Percentiles rank a stretch among this genome's conserved stretches.
These are phyloP conservation scores for Anastatus disparis DNA, from an alignment of 1,140 invertebrate species.

Conservation along the genomic window DNA sequence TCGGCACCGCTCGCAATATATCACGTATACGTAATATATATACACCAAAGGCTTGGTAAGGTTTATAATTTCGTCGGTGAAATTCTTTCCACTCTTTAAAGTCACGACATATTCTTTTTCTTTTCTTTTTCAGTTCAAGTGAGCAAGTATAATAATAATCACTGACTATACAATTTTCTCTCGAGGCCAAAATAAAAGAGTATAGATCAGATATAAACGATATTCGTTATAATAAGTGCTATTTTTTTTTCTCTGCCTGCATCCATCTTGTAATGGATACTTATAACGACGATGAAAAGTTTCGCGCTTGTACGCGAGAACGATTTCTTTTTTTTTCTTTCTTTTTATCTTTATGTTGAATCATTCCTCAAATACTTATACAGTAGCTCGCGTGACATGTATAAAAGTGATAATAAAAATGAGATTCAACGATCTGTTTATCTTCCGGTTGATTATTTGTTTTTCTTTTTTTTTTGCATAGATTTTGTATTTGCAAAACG, in stretches of 20 bases:
- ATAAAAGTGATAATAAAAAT: background rate
- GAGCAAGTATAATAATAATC: too few relatives aligned
- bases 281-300: background rate
- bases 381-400: constrained; percentile 20
- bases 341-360: constrained; percentile 8
- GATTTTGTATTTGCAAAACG: background rate
- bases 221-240: constrained; percentile 12
- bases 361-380: background rate
- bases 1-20: background rate
- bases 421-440: constrained; percentile 22
- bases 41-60: too few relatives aligned
- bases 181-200: too few relatives aligned
- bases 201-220: too few relatives aligned
- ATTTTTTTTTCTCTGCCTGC: background rate
- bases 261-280: constrained; percentile 11
- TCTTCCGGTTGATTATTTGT: constrained; percentile 21
- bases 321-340: too few relatives aligned
- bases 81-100: too few relatives aligned
- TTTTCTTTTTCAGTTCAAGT: too few relatives aligned
- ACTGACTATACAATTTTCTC: too few relatives aligned
- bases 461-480: background rate
- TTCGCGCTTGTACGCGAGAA: background rate
- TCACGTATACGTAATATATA: too few relatives aligned
- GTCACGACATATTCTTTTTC: too few relatives aligned
- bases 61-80: too few relatives aligned